Conservation (phyloP, 2,797 vertebrate species). For the Sebastes itinus region DNA sequence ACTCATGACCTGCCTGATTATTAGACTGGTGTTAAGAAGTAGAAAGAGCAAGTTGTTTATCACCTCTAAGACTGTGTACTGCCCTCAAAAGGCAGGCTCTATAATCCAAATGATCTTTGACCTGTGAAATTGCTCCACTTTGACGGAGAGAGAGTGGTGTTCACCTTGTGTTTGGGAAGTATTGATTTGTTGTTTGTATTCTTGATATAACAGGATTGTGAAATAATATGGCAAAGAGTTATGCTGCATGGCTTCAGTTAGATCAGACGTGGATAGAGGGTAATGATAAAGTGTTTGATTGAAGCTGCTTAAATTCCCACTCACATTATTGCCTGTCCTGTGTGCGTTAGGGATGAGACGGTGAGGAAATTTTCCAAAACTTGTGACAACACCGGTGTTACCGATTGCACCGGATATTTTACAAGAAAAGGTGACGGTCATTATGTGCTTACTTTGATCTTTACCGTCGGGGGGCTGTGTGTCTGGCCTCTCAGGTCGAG, state of each 20-base stretch:
- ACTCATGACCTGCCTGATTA: background rate
- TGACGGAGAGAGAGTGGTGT: background rate
- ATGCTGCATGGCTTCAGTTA: background rate
- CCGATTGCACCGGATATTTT: no score
- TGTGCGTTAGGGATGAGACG: no score
- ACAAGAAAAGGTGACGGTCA: no score
- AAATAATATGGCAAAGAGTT: background rate
- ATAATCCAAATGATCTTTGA: background rate
- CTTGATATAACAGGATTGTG: background rate
- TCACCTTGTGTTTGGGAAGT: background rate
- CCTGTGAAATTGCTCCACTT: background rate
- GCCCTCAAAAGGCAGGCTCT: background rate
- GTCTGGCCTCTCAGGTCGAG: no score
- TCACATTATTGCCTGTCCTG: no score
- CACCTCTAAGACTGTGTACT: background rate
- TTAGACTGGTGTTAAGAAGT: background rate
- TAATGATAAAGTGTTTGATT: background rate
- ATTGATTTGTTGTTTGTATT: background rate
- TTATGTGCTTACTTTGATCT: no score
- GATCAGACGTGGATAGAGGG: background rate
- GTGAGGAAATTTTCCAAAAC: no score
- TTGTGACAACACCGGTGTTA: no score
- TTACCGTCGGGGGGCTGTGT: no score
- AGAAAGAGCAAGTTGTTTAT: background rate
- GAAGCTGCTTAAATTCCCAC: no score